Base-by-base conservation (phyloP, 2,888 invertebrate species). In the Leucania comma region DNA sequence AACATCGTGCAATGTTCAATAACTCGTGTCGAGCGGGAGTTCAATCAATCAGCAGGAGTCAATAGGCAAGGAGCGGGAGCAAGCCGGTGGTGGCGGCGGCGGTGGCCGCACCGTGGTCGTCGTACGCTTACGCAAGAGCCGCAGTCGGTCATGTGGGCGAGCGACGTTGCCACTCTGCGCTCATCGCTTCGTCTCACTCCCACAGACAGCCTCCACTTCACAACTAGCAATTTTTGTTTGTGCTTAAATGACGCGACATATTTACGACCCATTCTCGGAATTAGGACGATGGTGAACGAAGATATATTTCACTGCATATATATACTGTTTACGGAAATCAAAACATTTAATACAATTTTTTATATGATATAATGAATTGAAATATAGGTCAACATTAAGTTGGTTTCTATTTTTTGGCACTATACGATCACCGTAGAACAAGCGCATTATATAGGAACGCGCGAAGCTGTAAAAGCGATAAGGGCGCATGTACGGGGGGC, bases 41-140 rank as follows among this genome's bases (percentile, higher is more conserved):
- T 86, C 81, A 85, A 89, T 90, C 88, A 91, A 90, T 90, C 87
- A 85, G 81, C 79, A 87, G 86, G 82, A 86, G 86, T 87, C 83
- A 87, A 88, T 86, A 85, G 78, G 71, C 80, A 82, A 86, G 85
- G 82, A 89, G 85, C 85, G 84, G 86, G 87, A 90, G 85, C 86
- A 75, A 83, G 84, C 81, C 87, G 82, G 82, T 87, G 86, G 78
- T 81, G 67, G 79, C 22, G 70, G 81, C 74, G 78, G 80, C 87
- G 87, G 76, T 81, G 72, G 81, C 87, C 89, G 89, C 89, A 86
- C 86, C 87, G 93, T 93, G 91, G 91, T 93, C 90, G 92, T 91
- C 91, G 93, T 90, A 93, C 91, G 92, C 94, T 95, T 95, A 95
- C 96, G 95, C 95, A 95, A 95, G 94, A 94, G 90, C 91, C 93